A percentile compares a stretch with the other conserved stretches of the same genome.
phyloP scores from a whole-genome alignment of 1,140 invertebrate species.

The Trichogramma pretiosum region DNA sequence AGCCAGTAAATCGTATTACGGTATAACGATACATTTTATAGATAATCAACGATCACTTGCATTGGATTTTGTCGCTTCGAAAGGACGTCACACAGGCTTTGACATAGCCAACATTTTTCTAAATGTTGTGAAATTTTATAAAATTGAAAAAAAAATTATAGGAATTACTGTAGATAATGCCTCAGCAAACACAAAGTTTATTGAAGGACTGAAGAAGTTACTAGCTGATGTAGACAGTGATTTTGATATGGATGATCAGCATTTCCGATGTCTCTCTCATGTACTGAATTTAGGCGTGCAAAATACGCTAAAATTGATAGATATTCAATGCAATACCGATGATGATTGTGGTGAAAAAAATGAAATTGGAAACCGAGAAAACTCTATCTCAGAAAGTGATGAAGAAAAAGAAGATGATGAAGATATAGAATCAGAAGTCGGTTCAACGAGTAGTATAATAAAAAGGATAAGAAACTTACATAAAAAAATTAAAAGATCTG shows the following conservation, averaged over 20 bases:
- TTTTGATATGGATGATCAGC: neutral
- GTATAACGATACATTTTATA: no score
- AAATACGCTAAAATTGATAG: neutral
- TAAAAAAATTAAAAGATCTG: no score
- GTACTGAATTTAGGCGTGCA: neutral
- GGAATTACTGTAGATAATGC: neutral
- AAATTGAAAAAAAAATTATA: neutral
- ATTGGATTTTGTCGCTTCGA: neutral
- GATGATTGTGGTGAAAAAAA: no score
- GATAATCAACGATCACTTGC: neutral
- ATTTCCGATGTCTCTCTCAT: neutral
- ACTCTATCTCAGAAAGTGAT: neutral
- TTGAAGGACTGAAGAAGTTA: neutral
- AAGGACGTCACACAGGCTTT: neutral
- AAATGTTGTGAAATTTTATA: neutral
- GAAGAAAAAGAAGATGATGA: neutral
- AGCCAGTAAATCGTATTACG: no score
- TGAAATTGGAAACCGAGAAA: neutral
- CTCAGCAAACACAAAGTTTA: neutral
- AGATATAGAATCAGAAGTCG: neutral
- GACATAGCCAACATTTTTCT: neutral
- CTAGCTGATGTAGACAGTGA: neutral
- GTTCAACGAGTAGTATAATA: neutral
- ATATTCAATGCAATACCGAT: no score
- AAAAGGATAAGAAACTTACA: neutral